phyloP scores from a whole-genome alignment of 2,113 vertebrate genomes.

The Macaca mulatta region DNA sequence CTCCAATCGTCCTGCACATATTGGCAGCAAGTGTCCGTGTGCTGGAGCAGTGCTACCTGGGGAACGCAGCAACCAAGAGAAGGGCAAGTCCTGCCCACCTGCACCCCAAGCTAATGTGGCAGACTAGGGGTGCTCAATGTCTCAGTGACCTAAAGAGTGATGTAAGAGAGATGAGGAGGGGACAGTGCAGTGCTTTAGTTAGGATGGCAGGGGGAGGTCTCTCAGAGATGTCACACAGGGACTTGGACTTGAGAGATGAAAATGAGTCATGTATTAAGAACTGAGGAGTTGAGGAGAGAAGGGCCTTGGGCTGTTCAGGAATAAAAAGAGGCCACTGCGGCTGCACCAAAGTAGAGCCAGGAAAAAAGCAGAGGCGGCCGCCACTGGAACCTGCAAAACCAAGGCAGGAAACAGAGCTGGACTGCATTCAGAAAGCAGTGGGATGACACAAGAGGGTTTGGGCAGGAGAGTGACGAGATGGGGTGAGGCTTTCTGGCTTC shows the following conservation, averaged over 20 bases:
- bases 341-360: background rate
- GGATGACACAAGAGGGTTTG: background rate
- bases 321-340: background rate
- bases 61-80: background rate
- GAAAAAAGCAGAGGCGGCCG: rapidly evolving
- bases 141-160: background rate
- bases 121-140: too few species aligned
- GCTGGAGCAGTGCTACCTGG: background rate
- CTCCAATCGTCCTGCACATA: background rate
- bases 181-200: background rate
- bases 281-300: background rate
- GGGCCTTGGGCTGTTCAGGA: background rate
- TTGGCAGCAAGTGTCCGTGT: too few species aligned
- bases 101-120: background rate
- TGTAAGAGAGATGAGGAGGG: background rate
- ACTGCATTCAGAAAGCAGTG: rapidly evolving
- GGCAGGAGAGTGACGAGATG: background rate
- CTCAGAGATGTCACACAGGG: background rate
- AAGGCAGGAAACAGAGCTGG: background rate
- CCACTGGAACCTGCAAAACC: background rate
- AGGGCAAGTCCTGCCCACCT: background rate
- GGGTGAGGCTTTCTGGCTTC: background rate
- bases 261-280: background rate
- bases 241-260: background rate
- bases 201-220: background rate